Conservation (phyloP, 2,113 vertebrate species). For the Malurus elegans region DNA sequence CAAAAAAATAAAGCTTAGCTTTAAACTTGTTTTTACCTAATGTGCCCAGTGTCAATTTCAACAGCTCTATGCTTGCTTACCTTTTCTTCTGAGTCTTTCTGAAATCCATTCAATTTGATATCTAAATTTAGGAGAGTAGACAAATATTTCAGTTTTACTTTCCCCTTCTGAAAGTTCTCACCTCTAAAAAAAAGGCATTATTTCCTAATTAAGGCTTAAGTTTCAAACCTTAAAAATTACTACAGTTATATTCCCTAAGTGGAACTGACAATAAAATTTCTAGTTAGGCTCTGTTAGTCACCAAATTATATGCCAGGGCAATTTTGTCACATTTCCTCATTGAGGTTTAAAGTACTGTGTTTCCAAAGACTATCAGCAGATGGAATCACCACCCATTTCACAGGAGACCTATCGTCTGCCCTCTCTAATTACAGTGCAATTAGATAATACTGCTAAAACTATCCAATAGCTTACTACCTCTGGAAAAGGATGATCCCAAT, state of each 20-base stretch:
- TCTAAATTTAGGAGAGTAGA: slow-evolving; percentile 40
- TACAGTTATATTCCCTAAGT: background rate
- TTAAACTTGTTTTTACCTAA: background rate
- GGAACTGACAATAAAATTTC: background rate
- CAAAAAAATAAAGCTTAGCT: background rate
- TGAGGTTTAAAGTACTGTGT: background rate
- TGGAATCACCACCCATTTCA: background rate
- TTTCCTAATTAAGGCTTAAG: background rate
- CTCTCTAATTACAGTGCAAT: background rate
- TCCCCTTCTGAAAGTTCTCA: background rate
- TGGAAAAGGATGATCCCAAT: background rate
- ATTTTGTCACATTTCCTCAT: background rate
- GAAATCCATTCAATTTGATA: slow-evolving; percentile 28
- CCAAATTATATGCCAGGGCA: background rate
- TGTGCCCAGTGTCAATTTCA: background rate
- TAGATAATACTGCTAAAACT: background rate
- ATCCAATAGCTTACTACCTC: background rate
- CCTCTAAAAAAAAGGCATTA: background rate
- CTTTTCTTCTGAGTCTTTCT: slow-evolving; percentile 29
- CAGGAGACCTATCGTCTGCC: background rate
- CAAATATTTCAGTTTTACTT: background rate
- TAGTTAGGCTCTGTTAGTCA: background rate
- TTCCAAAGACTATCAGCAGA: background rate
- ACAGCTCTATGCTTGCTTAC: background rate
- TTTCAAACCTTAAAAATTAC: background rate